Conservation (phyloP, 1,140 invertebrate genomes). For the Campoletis sonorensis region DNA sequence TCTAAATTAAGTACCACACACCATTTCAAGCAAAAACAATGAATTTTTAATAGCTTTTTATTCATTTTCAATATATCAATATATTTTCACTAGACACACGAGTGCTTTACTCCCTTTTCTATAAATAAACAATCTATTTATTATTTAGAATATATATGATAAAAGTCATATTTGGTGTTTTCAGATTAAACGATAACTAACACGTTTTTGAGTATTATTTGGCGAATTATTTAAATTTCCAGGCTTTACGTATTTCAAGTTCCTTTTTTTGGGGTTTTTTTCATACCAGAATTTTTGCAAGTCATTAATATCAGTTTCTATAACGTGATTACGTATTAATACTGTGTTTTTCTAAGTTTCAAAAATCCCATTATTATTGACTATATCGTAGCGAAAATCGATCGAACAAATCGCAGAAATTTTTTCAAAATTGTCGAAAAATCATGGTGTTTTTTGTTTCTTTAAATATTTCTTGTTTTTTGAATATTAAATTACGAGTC, state of each 20-base stretch:
- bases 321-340: constrained; percentile 17
- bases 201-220: constrained; percentile 37
- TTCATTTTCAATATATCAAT: neutral
- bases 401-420: neutral
- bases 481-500: constrained; percentile 45
- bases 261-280: neutral
- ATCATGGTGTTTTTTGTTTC: constrained; percentile 21
- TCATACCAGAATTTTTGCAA: neutral
- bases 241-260: neutral
- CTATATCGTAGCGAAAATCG: constrained; percentile 18
- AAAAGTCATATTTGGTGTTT: constrained; percentile 64
- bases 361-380: constrained; percentile 6
- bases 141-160: constrained; percentile 46
- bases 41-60: neutral
- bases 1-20: neutral
- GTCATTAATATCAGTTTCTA: neutral
- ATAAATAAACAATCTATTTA: constrained; percentile 52
- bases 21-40: constrained; percentile 3
- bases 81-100: neutral
- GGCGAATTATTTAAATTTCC: constrained; percentile 2
- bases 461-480: constrained; percentile 30
- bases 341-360: neutral
- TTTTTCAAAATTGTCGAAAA: constrained; percentile 22
- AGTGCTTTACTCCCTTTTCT: constrained; percentile 46
- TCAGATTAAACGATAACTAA: constrained; percentile 49